Base-by-base conservation (phyloP, 2,797 vertebrate genomes). In the Oreochromis grahami region DNA sequence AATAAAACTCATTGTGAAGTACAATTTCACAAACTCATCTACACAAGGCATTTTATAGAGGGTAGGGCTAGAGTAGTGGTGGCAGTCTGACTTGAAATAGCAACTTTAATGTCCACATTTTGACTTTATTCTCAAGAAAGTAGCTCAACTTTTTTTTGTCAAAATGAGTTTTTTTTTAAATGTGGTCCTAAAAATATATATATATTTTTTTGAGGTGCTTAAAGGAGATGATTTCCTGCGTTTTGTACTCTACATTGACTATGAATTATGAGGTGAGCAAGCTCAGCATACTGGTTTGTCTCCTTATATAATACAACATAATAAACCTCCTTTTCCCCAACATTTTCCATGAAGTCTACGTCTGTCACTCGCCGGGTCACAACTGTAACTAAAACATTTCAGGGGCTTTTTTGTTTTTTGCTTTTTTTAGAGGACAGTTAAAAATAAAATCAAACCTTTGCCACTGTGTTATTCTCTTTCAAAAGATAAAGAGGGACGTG, bases 211-310 rank as follows among this genome's bases (percentile, higher is more conserved):
- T 63, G 10, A 63, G 58, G 6, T 63, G 58, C 11, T 21, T 34
- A 63, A n/a, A 19, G 0, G 58, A 38, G 58, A 38, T 63, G 32
- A 38, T 38, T 63, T 63, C 32, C 32, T 38, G 32, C 3, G 36
- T 63, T 36, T 38, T 63, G 32, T 21, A 38, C 58, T 63, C 32
- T 36, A 63, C 58, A 63, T 3, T 63, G 19, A 38, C 13, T 63
- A 60, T 38, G 19, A 63, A 63, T 63, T 38, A 38, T 63, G 34
- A 63, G 81, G 91, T 81, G 87, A 87, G 79, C 68, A 32, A 93
- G 82, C 86, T 90, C 34, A n/a, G 85, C 88, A 90, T 89, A 93
- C 83, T 90, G 86, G 81, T 81, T 65, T 81, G 81, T 91, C 90
- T 91, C 81, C 53, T 88, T 77, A 38, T 81, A 89, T 87, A 90